These are phyloP conservation scores for Zootoca vivipara DNA, from an alignment of 2,113 vertebrate species.

Conservation along the genomic window DNA sequence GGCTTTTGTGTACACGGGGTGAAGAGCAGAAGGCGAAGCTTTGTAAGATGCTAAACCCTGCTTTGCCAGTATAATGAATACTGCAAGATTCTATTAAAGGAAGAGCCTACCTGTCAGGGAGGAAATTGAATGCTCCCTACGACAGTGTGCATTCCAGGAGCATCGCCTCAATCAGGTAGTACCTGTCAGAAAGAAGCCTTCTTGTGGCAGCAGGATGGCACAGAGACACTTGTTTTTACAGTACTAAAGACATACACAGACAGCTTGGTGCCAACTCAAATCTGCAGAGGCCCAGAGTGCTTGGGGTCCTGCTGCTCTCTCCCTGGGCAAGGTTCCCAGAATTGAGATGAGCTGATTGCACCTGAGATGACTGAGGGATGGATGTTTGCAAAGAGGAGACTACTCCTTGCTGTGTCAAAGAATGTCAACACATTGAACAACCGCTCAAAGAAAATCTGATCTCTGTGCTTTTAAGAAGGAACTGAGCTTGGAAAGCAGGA, in stretches of 20 bases:
- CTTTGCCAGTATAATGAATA: not conserved
- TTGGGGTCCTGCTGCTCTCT: not conserved
- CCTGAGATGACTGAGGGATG: constrained; percentile 16
- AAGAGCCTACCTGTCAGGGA: constrained; percentile 46
- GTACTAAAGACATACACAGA: constrained; percentile 2
- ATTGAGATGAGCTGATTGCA: constrained; percentile 3
- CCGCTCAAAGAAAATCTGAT: not conserved
- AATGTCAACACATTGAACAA: not conserved
- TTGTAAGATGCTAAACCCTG: constrained; percentile 10
- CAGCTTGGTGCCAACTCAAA: constrained; percentile 4
- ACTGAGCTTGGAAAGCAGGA: not conserved
- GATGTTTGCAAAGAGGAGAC: not conserved
- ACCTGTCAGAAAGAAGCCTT: constrained; percentile 9
- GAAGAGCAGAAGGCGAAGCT: constrained; percentile 8
- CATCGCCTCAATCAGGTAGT: not conserved
- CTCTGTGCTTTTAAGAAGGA: not conserved
- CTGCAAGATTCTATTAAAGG: constrained; percentile 16
- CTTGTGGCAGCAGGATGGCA: not conserved
- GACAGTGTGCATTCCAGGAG: not conserved
- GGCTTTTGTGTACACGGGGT: constrained; percentile 33
- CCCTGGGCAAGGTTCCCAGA: not conserved
- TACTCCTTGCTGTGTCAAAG: not conserved
- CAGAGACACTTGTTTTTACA: fast-evolving
- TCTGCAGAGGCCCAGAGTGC: not conserved
- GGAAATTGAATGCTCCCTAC: constrained; percentile 24